Conservation (phyloP, 2,888 invertebrate genomes). For the Aplocera efformata region DNA sequence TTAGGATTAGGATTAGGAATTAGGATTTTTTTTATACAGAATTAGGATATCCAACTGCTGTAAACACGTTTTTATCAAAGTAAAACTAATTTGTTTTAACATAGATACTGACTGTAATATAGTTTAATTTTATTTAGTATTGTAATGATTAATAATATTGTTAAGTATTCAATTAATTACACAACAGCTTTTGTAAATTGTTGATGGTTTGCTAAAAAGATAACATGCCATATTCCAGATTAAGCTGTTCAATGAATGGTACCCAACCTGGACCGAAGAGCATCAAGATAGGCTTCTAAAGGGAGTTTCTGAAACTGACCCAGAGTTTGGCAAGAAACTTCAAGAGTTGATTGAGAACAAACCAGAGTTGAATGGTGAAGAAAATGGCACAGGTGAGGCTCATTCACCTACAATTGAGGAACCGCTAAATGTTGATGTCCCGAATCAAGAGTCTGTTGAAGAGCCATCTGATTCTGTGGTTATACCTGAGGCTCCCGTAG, state of each 20-base stretch:
- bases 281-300: constrained; percentile 85
- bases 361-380: constrained; percentile 60
- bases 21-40: too few species aligned
- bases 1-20: too few species aligned
- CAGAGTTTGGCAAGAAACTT: constrained; percentile 86
- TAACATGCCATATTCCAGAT: constrained; percentile 77
- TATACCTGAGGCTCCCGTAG: constrained; percentile 55
- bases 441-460: constrained; percentile 28
- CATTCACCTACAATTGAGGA: constrained; percentile 41
- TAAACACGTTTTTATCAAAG: too few species aligned
- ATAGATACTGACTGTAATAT: too few species aligned
- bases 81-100: too few species aligned
- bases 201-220: too few species aligned
- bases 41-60: too few species aligned
- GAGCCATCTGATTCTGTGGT: constrained; percentile 28
- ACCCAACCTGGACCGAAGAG: constrained; percentile 87
- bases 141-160: too few species aligned
- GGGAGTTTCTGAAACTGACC: constrained; percentile 85
- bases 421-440: constrained; percentile 17
- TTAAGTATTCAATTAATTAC: too few species aligned
- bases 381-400: constrained; percentile 53
- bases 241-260: constrained; percentile 92
- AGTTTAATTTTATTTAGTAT: too few species aligned
- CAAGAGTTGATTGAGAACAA: constrained; percentile 67
- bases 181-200: too few species aligned